Evolutionary conservation across 2,113 vertebrate genomes (phyloP).

Genomic region (Grammomys surdaster): DNA sequence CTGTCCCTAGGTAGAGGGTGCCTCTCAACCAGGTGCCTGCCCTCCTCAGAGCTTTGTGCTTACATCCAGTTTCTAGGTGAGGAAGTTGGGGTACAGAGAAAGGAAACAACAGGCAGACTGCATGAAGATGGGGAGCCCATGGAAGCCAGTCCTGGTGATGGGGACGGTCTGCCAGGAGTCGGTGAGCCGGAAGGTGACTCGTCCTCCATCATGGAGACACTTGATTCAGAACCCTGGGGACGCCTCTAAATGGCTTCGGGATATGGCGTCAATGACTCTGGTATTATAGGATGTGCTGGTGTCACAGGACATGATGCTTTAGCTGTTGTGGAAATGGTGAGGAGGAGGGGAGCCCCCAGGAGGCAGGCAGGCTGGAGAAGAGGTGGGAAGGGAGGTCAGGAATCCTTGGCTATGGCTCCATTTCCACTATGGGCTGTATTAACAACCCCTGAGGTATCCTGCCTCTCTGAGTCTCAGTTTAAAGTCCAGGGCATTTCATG

Average conservation of each 20-base stretch:
- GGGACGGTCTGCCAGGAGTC: not conserved
- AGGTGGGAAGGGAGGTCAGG: not conserved
- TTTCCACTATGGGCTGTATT: not conserved
- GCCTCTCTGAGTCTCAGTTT: not conserved
- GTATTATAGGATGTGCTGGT: conserved; percentile 51
- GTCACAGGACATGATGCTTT: conserved; percentile 64
- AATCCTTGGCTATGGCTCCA: not conserved
- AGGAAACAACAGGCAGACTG: not conserved
- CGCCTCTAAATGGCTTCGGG: conserved; percentile 44
- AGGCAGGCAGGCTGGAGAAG: not conserved
- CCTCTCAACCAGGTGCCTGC: not conserved
- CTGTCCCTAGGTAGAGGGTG: not conserved
- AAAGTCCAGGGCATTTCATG: not conserved
- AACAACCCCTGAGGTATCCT: not conserved
- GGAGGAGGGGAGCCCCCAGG: not conserved
- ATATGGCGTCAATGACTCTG: conserved; percentile 72
- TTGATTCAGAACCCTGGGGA: conserved; percentile 73
- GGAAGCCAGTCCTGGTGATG: not conserved
- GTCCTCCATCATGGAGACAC: not conserved
- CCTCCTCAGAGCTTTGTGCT: not conserved
- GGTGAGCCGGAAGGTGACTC: conserved; percentile 56
- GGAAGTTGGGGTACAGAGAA: not conserved
- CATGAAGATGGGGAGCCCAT: not conserved
- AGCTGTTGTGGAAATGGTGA: conserved; percentile 54
- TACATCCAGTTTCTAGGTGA: not conserved